phyloP scores from a whole-genome alignment of 2,797 vertebrate species.

The Lithobates pipiens region DNA sequence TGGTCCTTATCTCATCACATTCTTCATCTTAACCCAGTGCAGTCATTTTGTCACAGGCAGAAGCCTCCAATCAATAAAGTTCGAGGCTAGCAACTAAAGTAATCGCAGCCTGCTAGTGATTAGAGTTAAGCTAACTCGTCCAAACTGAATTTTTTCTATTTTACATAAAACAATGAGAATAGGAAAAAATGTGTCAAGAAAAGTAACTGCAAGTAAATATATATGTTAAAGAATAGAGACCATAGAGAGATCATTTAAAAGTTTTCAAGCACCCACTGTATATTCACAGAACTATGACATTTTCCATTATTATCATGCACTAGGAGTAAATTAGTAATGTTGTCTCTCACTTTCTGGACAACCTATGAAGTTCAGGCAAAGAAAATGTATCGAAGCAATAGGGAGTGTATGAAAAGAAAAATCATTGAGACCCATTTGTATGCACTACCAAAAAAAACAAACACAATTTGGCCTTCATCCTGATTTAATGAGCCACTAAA shows the following conservation, averaged over 20 bases:
- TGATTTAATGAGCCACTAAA: too few relatives aligned
- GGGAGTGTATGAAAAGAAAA: too few relatives aligned
- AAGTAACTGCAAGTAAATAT: neutral
- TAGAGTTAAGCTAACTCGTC: constrained; percentile 55
- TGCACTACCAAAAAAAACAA: too few relatives aligned
- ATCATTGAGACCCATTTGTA: too few relatives aligned
- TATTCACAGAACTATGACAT: neutral
- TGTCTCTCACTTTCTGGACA: constrained; percentile 16
- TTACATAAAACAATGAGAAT: neutral
- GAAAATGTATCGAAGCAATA: constrained; percentile 1
- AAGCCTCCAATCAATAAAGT: constrained; percentile 70
- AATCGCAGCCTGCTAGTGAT: constrained; percentile 46
- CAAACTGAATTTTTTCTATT: neutral
- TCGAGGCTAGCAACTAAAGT: constrained; percentile 49
- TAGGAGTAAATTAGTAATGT: neutral
- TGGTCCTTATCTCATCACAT: constrained; percentile 70
- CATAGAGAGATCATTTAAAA: too few relatives aligned
- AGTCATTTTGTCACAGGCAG: constrained; percentile 65
- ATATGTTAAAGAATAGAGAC: neutral
- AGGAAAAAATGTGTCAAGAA: neutral
- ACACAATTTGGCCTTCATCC: too few relatives aligned
- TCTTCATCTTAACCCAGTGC: constrained; percentile 65
- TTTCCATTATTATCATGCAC: neutral
- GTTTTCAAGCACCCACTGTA: too few relatives aligned
- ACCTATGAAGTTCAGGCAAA: constrained; percentile 39